Conservation (phyloP, 1,140 invertebrate genomes). For the Octopus sinensis region DNA sequence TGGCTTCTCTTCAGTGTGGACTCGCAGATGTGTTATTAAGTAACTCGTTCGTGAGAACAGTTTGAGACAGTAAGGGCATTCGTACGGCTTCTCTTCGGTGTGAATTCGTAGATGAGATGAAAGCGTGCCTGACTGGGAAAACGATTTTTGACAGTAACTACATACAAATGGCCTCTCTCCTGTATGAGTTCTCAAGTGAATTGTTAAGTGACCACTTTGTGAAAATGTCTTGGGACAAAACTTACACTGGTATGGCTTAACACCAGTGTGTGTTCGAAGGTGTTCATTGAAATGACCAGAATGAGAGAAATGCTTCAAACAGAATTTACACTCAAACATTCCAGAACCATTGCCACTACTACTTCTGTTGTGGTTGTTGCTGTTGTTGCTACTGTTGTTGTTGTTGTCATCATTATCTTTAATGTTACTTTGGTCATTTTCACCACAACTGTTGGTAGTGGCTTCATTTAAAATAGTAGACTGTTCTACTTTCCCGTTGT, state of each 20-base stretch:
- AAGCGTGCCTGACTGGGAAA: constrained; percentile 17
- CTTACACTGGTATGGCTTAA: constrained; percentile 18
- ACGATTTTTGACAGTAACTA: constrained; percentile 47
- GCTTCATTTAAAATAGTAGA: too few relatives aligned
- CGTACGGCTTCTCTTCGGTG: constrained; percentile 64
- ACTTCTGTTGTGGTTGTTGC: too few relatives aligned
- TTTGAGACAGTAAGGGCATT: constrained; percentile 20
- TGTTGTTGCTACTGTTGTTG: too few relatives aligned
- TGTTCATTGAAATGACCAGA: not conserved
- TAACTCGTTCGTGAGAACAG: constrained; percentile 16
- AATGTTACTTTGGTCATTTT: too few relatives aligned
- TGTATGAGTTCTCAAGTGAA: constrained; percentile 28
- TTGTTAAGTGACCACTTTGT: constrained; percentile 56
- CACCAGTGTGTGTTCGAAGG: constrained; percentile 10
- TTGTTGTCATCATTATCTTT: too few relatives aligned
- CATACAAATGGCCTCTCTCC: constrained; percentile 34
- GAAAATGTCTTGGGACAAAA: constrained; percentile 26
- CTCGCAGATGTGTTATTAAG: constrained; percentile 54
- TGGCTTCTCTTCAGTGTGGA: constrained; percentile 54
- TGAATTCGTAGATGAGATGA: constrained; percentile 14
- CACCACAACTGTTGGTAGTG: too few relatives aligned
- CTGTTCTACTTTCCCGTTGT: too few relatives aligned
- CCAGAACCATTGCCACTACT: too few relatives aligned
- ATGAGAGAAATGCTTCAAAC: constrained; percentile 3
- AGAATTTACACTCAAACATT: not conserved